These are phyloP conservation scores for Electrophaes corylata DNA, from an alignment of 2,888 invertebrate species.

Conservation along the genomic window DNA sequence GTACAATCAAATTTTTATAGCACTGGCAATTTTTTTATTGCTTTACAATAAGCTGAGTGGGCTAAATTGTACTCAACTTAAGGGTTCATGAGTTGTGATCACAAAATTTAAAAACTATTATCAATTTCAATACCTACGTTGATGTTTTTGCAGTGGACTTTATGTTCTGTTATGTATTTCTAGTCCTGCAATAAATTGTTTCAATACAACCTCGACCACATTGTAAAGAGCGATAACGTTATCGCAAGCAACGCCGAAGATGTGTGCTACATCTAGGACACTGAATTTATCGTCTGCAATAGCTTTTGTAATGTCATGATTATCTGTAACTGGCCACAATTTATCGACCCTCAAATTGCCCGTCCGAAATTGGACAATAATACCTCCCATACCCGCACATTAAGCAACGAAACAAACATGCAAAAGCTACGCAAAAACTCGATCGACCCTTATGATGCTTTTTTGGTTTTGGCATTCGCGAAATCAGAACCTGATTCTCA, in stretches of 20 bases:
- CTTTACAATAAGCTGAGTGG: constrained; percentile 21
- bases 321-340: constrained; percentile 29
- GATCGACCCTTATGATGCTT: constrained; percentile 31
- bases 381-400: constrained; percentile 25
- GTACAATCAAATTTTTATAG: constrained; percentile 27
- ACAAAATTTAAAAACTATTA: not conserved
- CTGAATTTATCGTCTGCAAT: constrained; percentile 25
- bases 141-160: not conserved
- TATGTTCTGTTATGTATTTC: not conserved
- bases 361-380: constrained; percentile 29
- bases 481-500: constrained; percentile 42
- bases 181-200: constrained; percentile 17
- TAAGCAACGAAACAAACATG: constrained; percentile 32
- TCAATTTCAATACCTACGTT: not conserved
- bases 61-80: not conserved
- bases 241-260: constrained; percentile 24
- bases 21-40: constrained; percentile 21
- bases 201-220: constrained; percentile 13
- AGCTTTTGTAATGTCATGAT: constrained; percentile 26
- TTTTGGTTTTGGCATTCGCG: constrained; percentile 35
- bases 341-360: constrained; percentile 26
- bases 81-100: not conserved
- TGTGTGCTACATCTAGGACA: constrained; percentile 24
- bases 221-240: constrained; percentile 21
- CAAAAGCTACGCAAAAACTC: constrained; percentile 29